phyloP scores from a whole-genome alignment of 2,113 vertebrate genomes.

The Takifugu flavidus region DNA sequence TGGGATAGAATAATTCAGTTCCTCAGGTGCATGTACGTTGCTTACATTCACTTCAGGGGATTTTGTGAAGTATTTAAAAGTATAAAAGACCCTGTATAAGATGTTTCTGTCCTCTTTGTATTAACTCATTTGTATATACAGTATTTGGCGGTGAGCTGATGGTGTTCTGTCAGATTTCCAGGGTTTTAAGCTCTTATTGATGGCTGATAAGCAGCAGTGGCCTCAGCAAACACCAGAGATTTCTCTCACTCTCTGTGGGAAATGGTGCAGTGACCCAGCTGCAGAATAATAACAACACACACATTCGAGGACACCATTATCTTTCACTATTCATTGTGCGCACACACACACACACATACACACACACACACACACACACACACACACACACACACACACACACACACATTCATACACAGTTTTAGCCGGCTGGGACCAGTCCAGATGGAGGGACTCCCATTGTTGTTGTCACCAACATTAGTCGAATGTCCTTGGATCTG shows the following conservation, averaged over 20 bases:
- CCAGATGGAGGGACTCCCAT: conserved; percentile 30
- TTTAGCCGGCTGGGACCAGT: conserved; percentile 19
- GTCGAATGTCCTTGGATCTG: conserved; percentile 35
- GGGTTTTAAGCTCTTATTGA: too few species aligned
- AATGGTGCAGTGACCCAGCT: conserved; percentile 18
- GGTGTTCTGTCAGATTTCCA: too few species aligned
- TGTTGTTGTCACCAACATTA: conserved; percentile 26
- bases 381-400: neutral
- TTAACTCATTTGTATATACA: too few species aligned
- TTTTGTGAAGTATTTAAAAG: too few species aligned
- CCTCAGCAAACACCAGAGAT: conserved; percentile 21
- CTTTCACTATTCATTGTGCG: neutral
- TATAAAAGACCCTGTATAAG: too few species aligned
- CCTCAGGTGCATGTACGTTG: too few species aligned
- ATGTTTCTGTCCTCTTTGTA: too few species aligned
- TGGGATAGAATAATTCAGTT: too few species aligned
- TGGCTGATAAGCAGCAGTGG: conserved; percentile 9
- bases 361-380: neutral
- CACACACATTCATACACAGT: neutral
- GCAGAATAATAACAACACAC: conserved; percentile 24
- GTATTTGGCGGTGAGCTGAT: too few species aligned
- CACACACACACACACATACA: neutral
- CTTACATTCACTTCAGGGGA: too few species aligned
- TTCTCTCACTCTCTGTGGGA: neutral
- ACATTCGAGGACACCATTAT: conserved; percentile 3